These are phyloP conservation scores for Rotaria magnacalcarata DNA, from an alignment of 2,888 invertebrate genomes.

Conservation along the genomic window DNA sequence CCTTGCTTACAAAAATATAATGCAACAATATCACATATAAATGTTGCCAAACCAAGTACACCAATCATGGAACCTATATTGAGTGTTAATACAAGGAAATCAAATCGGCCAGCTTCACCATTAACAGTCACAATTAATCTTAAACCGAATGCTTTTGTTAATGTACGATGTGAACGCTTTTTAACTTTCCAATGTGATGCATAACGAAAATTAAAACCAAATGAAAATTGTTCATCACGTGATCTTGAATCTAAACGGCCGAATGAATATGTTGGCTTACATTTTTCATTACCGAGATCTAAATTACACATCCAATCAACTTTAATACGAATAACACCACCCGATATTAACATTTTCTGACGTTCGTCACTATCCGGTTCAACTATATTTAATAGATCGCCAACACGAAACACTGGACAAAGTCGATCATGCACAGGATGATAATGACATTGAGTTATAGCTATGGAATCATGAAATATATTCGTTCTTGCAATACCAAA, in stretches of 20 bases:
- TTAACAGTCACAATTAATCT: conserved; percentile 61
- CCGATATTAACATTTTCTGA: conserved; percentile 47
- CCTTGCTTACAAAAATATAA: conserved; percentile 23
- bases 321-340: conserved; percentile 60
- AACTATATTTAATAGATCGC: conserved; percentile 55
- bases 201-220: conserved; percentile 47
- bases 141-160: conserved; percentile 61
- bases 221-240: conserved; percentile 16
- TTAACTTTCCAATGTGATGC: conserved; percentile 48
- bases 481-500: conserved; percentile 50
- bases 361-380: conserved; percentile 45
- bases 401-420: conserved; percentile 61
- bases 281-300: conserved; percentile 58
- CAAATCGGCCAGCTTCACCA: conserved; percentile 62
- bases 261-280: conserved; percentile 61
- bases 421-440: conserved; percentile 51
- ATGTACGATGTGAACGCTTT: conserved; percentile 53
- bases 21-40: conserved; percentile 60
- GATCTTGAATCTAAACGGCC: conserved; percentile 56
- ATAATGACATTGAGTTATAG: conserved; percentile 48
- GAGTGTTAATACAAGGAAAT: conserved; percentile 59
- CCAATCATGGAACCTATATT: conserved; percentile 63
- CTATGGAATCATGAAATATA: neutral
- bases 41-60: conserved; percentile 60
- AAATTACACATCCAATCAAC: conserved; percentile 63